Percentiles rank a stretch among this genome's conserved stretches.
phyloP scores from a whole-genome alignment of 35 echinoderm and acorn worm species.

The Hemicentrotus pulcherrimus region DNA sequence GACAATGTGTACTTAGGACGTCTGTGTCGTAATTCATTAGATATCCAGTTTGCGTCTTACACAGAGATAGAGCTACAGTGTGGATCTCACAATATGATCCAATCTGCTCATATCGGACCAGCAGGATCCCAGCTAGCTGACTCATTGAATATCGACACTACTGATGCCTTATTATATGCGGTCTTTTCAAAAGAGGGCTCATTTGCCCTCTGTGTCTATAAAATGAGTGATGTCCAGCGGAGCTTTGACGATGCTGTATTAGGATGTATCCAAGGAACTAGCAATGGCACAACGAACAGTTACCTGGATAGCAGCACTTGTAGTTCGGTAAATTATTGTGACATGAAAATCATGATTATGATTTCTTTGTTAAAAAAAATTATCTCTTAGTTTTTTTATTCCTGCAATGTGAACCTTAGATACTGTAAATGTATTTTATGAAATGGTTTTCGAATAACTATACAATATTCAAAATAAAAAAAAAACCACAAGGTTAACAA shows the following conservation, averaged over 20 bases:
- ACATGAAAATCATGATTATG: too few relatives aligned
- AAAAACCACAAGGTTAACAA: too few relatives aligned
- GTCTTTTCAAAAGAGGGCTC: constrained; percentile 5
- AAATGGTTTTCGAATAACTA: too few relatives aligned
- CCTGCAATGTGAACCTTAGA: too few relatives aligned
- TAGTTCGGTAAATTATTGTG: too few relatives aligned
- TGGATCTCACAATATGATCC: constrained; percentile 34
- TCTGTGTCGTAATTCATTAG: constrained; percentile 15
- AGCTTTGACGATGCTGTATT: constrained; percentile 27
- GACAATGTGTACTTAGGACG: neutral
- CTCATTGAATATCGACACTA: neutral
- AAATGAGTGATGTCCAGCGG: constrained; percentile 46
- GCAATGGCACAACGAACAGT: neutral
- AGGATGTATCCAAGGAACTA: neutral
- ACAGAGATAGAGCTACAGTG: constrained; percentile 61
- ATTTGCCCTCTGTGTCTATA: constrained; percentile 54
- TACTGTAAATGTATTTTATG: too few relatives aligned
- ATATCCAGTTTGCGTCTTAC: neutral
- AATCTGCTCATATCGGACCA: constrained; percentile 56
- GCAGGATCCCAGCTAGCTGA: constrained; percentile 52
- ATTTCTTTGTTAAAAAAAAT: too few relatives aligned
- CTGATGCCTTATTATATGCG: constrained; percentile 27
- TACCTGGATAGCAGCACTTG: neutral
- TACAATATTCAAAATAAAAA: too few relatives aligned
- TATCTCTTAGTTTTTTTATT: too few relatives aligned